phyloP scores from a whole-genome alignment of 2,113 vertebrate genomes.

The Canis aureus region DNA sequence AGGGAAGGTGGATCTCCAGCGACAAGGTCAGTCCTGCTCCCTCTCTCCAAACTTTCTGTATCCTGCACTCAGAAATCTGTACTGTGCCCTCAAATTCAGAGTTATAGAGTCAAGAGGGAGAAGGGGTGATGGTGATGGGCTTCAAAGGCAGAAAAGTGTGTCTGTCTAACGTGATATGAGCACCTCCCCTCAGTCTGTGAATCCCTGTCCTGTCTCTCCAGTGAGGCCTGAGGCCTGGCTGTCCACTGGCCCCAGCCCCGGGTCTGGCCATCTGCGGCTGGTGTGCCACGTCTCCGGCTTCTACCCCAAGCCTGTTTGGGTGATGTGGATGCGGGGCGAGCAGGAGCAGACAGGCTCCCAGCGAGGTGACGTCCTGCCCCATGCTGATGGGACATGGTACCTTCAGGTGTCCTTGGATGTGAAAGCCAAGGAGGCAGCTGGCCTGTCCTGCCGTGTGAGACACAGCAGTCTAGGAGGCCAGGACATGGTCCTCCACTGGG shows the following conservation, averaged over 20 bases:
- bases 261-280: background rate
- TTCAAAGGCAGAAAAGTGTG: background rate
- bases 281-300: slow-evolving; percentile 11
- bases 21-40: background rate
- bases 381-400: slow-evolving; percentile 22
- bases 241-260: rapidly evolving
- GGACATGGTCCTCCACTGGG: background rate
- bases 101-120: background rate
- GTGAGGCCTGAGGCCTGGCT: slow-evolving; percentile 2
- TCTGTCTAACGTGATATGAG: background rate
- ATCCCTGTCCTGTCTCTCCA: background rate
- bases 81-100: background rate
- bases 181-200: background rate
- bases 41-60: background rate
- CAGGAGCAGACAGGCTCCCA: background rate
- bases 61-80: background rate
- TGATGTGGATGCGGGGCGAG: background rate
- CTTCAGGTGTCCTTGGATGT: background rate
- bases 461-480: slow-evolving; percentile 34
- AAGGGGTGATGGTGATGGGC: background rate
- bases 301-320: background rate
- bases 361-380: background rate
- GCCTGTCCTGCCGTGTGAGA: background rate
- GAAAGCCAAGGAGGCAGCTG: background rate
- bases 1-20: background rate